Percentiles rank a stretch among this genome's conserved stretches.
Conservation (phyloP, 64 coral and sea anemone genomes). For the Platygyra sinensis region DNA sequence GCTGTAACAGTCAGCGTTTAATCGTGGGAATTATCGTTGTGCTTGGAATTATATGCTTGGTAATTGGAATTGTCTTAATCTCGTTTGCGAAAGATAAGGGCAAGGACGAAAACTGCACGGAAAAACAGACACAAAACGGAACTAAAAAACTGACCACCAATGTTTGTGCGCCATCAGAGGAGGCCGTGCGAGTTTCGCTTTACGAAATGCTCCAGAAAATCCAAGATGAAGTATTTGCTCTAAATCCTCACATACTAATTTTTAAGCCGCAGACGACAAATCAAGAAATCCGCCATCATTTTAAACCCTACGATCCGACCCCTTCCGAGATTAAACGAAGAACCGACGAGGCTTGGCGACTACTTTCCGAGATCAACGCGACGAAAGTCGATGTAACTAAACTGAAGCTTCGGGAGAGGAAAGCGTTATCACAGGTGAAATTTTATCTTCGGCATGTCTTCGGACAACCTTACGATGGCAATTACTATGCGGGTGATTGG, state of each 20-base stretch:
- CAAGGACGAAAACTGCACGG: neutral
- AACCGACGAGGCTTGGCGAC: slow-evolving; percentile 50
- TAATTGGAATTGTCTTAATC: slow-evolving; percentile 69
- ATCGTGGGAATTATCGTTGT: slow-evolving; percentile 71
- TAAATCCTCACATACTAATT: slow-evolving; percentile 50
- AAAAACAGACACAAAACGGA: neutral
- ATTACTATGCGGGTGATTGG: slow-evolving; percentile 94
- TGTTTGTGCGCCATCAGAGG: slow-evolving; percentile 55
- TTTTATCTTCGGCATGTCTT: slow-evolving; percentile 77
- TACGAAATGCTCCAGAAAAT: slow-evolving; percentile 61
- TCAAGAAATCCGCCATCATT: slow-evolving; percentile 36
- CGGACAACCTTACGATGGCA: slow-evolving; percentile 54
- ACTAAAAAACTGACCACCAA: neutral
- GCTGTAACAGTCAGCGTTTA: slow-evolving; percentile 37
- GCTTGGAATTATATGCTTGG: slow-evolving; percentile 62
- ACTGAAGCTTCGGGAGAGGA: slow-evolving; percentile 71
- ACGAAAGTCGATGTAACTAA: slow-evolving; percentile 43
- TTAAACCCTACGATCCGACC: slow-evolving; percentile 56
- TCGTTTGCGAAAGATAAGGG: slow-evolving; percentile 57
- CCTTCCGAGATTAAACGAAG: slow-evolving; percentile 62
- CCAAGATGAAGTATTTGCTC: slow-evolving; percentile 11
- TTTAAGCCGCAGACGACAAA: neutral
- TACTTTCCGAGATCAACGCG: slow-evolving; percentile 62
- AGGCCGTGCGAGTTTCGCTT: slow-evolving; percentile 57
- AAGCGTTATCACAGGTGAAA: slow-evolving; percentile 71